Base-by-base conservation (phyloP, 2,888 invertebrate species). In the Parnassius glacialis region DNA sequence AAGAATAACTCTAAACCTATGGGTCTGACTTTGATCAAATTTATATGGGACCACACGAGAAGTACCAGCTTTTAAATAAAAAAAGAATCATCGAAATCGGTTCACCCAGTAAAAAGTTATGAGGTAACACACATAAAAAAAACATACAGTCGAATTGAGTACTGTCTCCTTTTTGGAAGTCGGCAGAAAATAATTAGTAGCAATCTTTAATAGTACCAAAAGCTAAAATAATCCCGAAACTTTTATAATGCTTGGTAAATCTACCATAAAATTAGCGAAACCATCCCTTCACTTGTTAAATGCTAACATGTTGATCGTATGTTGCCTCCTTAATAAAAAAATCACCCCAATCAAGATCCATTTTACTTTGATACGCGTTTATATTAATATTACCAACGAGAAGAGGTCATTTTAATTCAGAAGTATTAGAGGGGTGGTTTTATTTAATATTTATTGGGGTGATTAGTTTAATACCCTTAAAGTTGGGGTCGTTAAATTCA, bases 381-480 rank as follows among this genome's bases (percentile, higher is more conserved):
- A 43, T 52, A 56, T 56, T 43, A 43, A 52, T 10, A 57, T 61
- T 45, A 54, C 44, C 51, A 41, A 44, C 20, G 34, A 12, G 50
- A 48, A 57, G 11, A 54, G 60, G n/a, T 54, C 61, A 53, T 57
- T 57, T 54, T 64, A 42, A 61, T 48, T 61, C 16, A 51, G 54
- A 57, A 53, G 60, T 47, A 57, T 64, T 60, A 54, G n/a, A 57
- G 54, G 68, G 69, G 65, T 68, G 68, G 65, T 65, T 69, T 62
- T 69, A 71, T 70, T 71, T 67, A 70, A 68, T 74, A 71, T 71
- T 70, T 69, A 70, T 70, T 66, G 69, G 70, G 56, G 70, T 64
- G 68, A 72, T 70, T 69, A 69, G 61, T 64, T 69, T 69, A 69
- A 72, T 66, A 58, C 60, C 52, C 56, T 59, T 25, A 63, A 66